A percentile compares a stretch with the other conserved stretches of the same genome.
These are phyloP conservation scores for Callionymus lyra DNA, from an alignment of 2,113 vertebrate species.

Conservation along the genomic window DNA sequence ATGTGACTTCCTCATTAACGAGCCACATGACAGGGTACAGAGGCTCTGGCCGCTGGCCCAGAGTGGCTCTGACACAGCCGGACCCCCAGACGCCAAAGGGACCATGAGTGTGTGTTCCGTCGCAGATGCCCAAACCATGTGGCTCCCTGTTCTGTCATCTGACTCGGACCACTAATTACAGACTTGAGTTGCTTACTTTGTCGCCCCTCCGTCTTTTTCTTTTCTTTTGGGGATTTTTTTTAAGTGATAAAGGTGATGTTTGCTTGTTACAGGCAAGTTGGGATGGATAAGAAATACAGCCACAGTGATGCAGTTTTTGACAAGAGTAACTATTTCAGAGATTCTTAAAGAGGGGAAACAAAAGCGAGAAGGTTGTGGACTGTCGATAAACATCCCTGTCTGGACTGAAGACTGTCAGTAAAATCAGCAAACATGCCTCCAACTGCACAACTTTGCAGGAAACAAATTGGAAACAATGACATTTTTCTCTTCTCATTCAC, in stretches of 20 bases:
- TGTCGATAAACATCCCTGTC: too few relatives aligned
- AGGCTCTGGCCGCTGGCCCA: conserved; percentile 57
- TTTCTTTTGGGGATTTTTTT: conserved; percentile 29
- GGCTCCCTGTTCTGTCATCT: conserved; percentile 53
- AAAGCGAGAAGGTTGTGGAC: too few relatives aligned
- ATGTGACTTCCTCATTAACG: conserved; percentile 71
- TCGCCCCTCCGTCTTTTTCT: conserved; percentile 13
- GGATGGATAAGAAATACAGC: conserved; percentile 24
- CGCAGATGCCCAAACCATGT: conserved; percentile 64
- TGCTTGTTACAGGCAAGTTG: conserved; percentile 13
- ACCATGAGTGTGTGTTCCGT: conserved; percentile 10
- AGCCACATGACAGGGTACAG: conserved; percentile 62
- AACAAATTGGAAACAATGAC: too few relatives aligned
- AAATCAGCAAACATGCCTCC: too few relatives aligned
- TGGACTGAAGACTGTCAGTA: too few relatives aligned
- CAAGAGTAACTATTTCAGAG: too few relatives aligned
- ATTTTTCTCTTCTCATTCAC: too few relatives aligned
- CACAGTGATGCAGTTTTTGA: not conserved
- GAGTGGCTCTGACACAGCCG: conserved; percentile 41
- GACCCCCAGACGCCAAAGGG: conserved; percentile 43
- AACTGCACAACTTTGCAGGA: too few relatives aligned
- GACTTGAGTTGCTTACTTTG: conserved; percentile 27
- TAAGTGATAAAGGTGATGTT: conserved; percentile 39
- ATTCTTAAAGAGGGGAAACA: too few relatives aligned
- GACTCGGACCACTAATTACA: conserved; percentile 63